Conservation (phyloP, 23 tunicate species). For the Clavelina lepadiformis region DNA sequence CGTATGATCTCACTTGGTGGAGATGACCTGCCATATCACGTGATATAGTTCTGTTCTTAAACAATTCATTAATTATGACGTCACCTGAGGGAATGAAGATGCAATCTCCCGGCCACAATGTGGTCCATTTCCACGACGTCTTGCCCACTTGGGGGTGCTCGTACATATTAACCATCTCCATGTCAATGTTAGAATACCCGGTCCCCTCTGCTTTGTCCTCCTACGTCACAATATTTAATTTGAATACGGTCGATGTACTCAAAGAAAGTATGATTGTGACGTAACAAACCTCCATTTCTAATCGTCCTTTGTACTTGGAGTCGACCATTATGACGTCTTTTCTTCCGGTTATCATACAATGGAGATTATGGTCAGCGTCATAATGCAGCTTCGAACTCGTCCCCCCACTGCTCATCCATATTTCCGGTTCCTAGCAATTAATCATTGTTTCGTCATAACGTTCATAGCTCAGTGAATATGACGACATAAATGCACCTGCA, state of each 20-base stretch:
- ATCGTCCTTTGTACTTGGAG: slow-evolving; percentile 51
- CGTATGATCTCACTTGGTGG: slow-evolving; percentile 95
- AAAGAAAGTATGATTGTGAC: neutral
- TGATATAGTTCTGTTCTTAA: neutral
- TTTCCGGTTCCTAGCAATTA: slow-evolving; percentile 70
- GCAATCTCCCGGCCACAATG: slow-evolving; percentile 88
- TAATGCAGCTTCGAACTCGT: slow-evolving; percentile 80
- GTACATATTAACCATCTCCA: slow-evolving; percentile 82
- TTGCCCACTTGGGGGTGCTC: slow-evolving; percentile 73
- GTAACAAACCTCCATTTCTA: slow-evolving; percentile 67
- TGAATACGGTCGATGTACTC: neutral
- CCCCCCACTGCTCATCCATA: slow-evolving; percentile 96
- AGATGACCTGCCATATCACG: slow-evolving; percentile 78
- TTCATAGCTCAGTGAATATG: neutral
- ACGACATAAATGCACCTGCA: no score
- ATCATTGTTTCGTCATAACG: no score
- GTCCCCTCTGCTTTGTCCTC: slow-evolving; percentile 50
- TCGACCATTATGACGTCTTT: slow-evolving; percentile 81
- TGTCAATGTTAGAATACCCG: slow-evolving; percentile 67
- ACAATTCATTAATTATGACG: neutral
- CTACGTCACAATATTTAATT: slow-evolving; percentile 14
- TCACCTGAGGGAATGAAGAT: slow-evolving; percentile 82
- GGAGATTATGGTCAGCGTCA: slow-evolving; percentile 86
- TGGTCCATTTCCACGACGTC: slow-evolving; percentile 85
- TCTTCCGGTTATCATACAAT: slow-evolving; percentile 72